Conservation (phyloP, 2,797 vertebrate species). For the Acipenser ruthenus region DNA sequence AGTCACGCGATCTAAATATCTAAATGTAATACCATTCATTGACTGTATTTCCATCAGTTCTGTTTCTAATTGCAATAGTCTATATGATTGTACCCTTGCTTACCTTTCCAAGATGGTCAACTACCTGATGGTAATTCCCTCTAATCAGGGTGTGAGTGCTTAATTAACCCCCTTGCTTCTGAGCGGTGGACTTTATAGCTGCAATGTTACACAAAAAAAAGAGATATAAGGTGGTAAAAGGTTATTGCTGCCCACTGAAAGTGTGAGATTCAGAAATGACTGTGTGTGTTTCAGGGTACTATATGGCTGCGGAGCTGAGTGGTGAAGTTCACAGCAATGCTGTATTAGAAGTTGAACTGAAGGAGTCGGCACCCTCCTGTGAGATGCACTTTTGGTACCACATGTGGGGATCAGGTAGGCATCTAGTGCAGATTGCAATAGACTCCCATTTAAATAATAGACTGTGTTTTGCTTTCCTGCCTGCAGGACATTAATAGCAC, state of each 20-base stretch:
- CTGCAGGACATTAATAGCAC: background rate
- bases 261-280: background rate
- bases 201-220: no score
- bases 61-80: background rate
- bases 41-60: background rate
- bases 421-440: background rate
- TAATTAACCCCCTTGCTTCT: no score
- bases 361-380: background rate
- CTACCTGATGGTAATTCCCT: no score
- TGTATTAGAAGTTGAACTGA: background rate
- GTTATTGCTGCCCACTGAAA: background rate
- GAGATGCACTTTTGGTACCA: constrained; percentile 1
- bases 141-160: no score
- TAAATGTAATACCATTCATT: background rate
- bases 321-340: background rate
- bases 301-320: background rate
- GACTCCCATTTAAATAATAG: background rate
- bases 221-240: background rate
- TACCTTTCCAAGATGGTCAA: background rate
- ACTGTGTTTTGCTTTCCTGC: background rate
- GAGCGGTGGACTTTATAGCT: no score
- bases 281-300: background rate
- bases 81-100: background rate
- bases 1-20: background rate
- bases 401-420: background rate